These are phyloP conservation scores for Cyprinodon variegatus DNA, from an alignment of 2,113 vertebrate species.

Conservation along the genomic window DNA sequence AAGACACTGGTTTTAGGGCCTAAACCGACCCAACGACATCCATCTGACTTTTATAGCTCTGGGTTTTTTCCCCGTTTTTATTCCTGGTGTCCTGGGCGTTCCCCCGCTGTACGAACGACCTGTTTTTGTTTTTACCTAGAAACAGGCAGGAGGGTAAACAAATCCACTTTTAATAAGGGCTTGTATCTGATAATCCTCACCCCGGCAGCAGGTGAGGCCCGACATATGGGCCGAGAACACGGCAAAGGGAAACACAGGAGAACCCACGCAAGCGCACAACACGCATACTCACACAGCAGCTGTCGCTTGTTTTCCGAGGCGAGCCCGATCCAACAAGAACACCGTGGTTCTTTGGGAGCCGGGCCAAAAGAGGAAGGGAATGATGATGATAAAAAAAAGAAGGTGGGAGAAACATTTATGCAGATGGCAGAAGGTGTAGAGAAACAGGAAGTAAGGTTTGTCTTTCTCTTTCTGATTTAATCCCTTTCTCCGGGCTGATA, in stretches of 20 bases:
- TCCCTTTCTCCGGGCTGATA: constrained; percentile 10
- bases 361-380: constrained; percentile 52
- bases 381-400: constrained; percentile 9
- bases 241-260: constrained; percentile 25
- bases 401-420: constrained; percentile 32
- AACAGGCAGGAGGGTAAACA: constrained; percentile 70
- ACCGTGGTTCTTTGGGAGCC: constrained; percentile 55
- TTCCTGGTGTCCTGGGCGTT: constrained; percentile 16
- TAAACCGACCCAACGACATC: background rate
- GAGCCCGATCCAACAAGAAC: constrained; percentile 59
- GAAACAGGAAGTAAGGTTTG: constrained; percentile 18
- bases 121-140: constrained; percentile 60
- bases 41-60: background rate
- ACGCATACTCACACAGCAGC: constrained; percentile 59
- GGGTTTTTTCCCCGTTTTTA: background rate
- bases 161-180: constrained; percentile 87
- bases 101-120: constrained; percentile 21
- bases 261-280: constrained; percentile 14
- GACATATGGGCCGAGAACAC: constrained; percentile 76
- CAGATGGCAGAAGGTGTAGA: constrained; percentile 52
- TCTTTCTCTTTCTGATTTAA: constrained; percentile 3
- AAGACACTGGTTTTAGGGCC: too few species aligned
- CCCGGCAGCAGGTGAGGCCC: constrained; percentile 72
- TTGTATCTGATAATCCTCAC: constrained; percentile 72
- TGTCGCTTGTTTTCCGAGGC: constrained; percentile 72